These are phyloP conservation scores for Platyscelio sp. DNA, from an alignment of 2,888 invertebrate species.

Conservation along the genomic window DNA sequence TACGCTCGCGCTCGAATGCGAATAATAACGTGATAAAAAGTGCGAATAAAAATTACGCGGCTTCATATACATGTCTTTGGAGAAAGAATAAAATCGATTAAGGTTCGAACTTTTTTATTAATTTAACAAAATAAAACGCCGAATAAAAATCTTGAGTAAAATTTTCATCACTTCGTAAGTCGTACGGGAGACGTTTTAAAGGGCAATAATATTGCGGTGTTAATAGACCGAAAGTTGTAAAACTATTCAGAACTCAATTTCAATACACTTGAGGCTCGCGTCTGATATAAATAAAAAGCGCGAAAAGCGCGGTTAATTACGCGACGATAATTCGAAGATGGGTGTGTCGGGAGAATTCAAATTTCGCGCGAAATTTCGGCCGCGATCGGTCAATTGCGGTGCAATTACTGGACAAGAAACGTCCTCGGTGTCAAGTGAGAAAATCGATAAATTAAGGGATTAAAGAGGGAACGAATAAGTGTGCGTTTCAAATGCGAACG, in stretches of 20 bases:
- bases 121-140: conserved; percentile 39
- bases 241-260: conserved; percentile 60
- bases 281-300: conserved; percentile 36
- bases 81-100: conserved; percentile 37
- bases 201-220: conserved; percentile 50
- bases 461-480: no score
- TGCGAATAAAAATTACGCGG: conserved; percentile 11
- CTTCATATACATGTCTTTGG: neutral
- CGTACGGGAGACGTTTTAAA: conserved; percentile 48
- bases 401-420: no score
- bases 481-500: conserved; percentile 17
- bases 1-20: neutral
- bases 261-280: conserved; percentile 35
- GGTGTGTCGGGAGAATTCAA: no score
- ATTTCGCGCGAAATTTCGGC: no score
- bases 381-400: no score
- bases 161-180: conserved; percentile 51
- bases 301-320: no score
- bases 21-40: conserved; percentile 18
- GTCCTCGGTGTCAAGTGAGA: no score
- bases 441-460: neutral
- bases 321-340: no score
- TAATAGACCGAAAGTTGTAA: conserved; percentile 48
- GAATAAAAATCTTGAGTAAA: conserved; percentile 36
- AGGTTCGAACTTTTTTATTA: conserved; percentile 21